Evolutionary conservation across 2,888 invertebrate species (phyloP), one percentile per base, ranked within the genome.

Genomic region (Crocallis elinguaria): DNA sequence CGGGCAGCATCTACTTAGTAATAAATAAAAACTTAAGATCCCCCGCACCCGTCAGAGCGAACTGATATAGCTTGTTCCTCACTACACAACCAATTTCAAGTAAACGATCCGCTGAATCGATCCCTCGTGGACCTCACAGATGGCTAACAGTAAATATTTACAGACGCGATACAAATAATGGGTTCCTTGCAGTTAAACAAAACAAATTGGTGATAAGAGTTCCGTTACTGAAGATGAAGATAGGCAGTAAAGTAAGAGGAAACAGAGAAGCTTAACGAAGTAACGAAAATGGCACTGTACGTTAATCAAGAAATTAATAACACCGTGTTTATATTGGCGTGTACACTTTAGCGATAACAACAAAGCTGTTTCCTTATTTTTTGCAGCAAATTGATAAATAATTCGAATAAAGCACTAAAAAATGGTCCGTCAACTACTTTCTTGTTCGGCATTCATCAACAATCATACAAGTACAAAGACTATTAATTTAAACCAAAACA

Each of bases 11-110:
- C n/a, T n/a, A n/a, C n/a, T n/a, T n/a, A n/a, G 19, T 33, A 81
- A 77, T 77, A 82, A 84, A 85, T 86, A 84, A 84, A 86, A 83
- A 84, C 80, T 71, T 81, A 78, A 78, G 80, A 84, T n/a, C n/a
- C n/a, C 87, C 86, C 71, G 74, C 77, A 86, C 80, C 75, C 75
- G 85, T 82, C 82, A 75, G 56, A 46, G 60, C 71, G 68, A 76
- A 74, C 71, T 76, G 79, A 79, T n/a, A n/a, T n/a, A n/a, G n/a
- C n/a, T n/a, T n/a, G n/a, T n/a, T n/a, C n/a, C n/a, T n/a, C n/a
- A n/a, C n/a, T n/a, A n/a, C n/a, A n/a, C 62, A 67, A 63, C 66
- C 71, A 72, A 71, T 71, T 71, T 71, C 60, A 51, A 51, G 54
- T 57, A 60, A 60, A 54, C 49, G 57, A 57, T 57, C 57, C 29